Base-by-base conservation (phyloP, 2,888 invertebrate species). In the Fragum sueziense region DNA sequence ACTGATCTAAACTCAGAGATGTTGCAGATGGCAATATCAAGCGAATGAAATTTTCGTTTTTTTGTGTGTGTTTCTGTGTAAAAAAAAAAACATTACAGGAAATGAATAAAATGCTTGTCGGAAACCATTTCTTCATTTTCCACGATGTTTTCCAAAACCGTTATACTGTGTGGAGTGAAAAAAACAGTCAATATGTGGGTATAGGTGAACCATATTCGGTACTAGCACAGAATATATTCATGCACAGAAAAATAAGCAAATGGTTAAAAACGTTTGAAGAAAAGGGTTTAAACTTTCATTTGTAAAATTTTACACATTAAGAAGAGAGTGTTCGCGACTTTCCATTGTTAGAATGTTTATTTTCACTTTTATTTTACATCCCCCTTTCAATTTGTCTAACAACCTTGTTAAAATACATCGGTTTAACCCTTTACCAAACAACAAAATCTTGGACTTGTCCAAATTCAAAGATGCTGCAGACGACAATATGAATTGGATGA, bases 311-410 rank as follows among this genome's bases (percentile, higher is more conserved):
- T 33, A 62, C 62, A 62, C 62, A 62, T 62, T 62, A 62, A 62
- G 33, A 29, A 20, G 29, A 62, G 22, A 25, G 62, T 62, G 37
- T 62, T 62, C 62, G 62, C 62, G 33, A 34, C 33, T n/a, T 62
- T 76, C 65, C 69, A 80, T 76, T 80, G 76, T 70, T 47, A 57
- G n/a, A 69, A 62, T 76, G 76, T 73, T 76, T 80, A 73, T 73
- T 76, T 76, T 76, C 73, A 73, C 69, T 73, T 80, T 75, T 51
- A 62, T 62, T 57, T 25, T 70, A 62, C 22, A 54, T 47, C 76
- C 76, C 34, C 72, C 76, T 75, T 79, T 76, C 76, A 72, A 76
- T 73, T 80, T 76, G 57, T 22, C 37, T 61, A 37, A 70, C 61
- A 47, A 51, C 29, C n/a, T 34, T n/a, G n/a, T 25, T 20, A 62